These are phyloP conservation scores for Tragopan temminckii DNA, from an alignment of 2,797 vertebrate genomes.

Conservation along the genomic window DNA sequence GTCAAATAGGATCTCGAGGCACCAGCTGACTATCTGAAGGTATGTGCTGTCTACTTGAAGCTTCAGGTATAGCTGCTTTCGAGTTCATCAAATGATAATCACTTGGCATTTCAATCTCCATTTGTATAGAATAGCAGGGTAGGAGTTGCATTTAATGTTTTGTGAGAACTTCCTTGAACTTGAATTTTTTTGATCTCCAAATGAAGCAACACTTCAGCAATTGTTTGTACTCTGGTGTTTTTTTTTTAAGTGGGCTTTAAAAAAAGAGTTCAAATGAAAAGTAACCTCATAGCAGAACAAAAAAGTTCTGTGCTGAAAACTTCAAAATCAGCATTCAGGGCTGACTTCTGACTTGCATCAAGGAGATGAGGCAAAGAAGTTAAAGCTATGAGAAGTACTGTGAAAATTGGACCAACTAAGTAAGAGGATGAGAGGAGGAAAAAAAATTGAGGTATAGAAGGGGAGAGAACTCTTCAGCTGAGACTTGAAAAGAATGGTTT, in stretches of 20 bases:
- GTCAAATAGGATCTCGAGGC: not conserved
- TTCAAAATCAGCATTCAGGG: not conserved
- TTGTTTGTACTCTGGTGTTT: not conserved
- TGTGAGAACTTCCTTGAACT: not conserved
- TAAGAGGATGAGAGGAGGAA: not conserved
- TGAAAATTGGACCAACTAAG: not conserved
- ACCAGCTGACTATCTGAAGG: not conserved
- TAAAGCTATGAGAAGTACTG: not conserved
- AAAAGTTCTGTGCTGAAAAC: not conserved
- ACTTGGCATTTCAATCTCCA: not conserved
- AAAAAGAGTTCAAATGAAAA: not conserved
- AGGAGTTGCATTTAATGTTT: not conserved
- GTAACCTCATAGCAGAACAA: not conserved
- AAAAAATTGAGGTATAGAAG: not conserved
- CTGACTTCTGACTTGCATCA: not conserved
- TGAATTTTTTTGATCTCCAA: not conserved
- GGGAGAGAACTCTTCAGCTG: not conserved
- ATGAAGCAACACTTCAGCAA: not conserved
- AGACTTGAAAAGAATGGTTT: not conserved
- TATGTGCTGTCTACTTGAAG: not conserved
- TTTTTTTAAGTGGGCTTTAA: not conserved
- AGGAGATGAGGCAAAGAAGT: not conserved
- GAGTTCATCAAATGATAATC: not conserved
- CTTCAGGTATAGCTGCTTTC: not conserved
- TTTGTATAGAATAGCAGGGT: not conserved